These are phyloP conservation scores for Orthonevra nobilis DNA, from an alignment of 2,888 invertebrate genomes.

Conservation along the genomic window DNA sequence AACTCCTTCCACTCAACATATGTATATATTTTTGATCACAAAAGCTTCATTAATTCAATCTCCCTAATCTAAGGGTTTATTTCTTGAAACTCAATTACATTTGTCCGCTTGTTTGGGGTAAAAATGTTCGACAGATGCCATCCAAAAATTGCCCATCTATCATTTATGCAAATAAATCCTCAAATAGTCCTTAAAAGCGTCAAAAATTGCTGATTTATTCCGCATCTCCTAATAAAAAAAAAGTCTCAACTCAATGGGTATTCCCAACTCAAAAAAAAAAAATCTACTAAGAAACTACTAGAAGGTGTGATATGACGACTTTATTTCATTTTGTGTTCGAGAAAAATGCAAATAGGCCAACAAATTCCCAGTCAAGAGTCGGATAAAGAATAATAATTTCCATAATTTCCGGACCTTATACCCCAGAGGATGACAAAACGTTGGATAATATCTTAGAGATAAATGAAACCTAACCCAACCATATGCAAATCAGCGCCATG, in stretches of 20 bases:
- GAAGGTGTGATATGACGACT: conserved; percentile 31
- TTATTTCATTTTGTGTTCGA: conserved; percentile 16
- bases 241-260: conserved; percentile 1
- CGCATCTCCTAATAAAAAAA: background rate
- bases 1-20: no score
- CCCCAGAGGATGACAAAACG: conserved; percentile 7
- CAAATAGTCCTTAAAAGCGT: background rate
- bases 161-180: background rate
- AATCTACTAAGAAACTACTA: background rate
- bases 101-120: no score
- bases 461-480: conserved; percentile 16
- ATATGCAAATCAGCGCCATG: conserved; percentile 47
- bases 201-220: background rate
- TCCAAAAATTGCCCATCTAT: no score
- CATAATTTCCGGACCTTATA: conserved; percentile 39
- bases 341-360: conserved; percentile 49
- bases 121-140: no score
- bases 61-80: no score
- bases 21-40: no score
- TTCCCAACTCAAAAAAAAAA: no score
- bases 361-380: conserved; percentile 3
- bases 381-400: conserved; percentile 33
- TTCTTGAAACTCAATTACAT: no score
- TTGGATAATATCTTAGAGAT: conserved; percentile 9
- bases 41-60: no score